Percentiles rank a stretch among this genome's conserved stretches.
Evolutionary conservation across 2,113 vertebrate species (phyloP).

Genomic region (Atractosteus spatula): DNA sequence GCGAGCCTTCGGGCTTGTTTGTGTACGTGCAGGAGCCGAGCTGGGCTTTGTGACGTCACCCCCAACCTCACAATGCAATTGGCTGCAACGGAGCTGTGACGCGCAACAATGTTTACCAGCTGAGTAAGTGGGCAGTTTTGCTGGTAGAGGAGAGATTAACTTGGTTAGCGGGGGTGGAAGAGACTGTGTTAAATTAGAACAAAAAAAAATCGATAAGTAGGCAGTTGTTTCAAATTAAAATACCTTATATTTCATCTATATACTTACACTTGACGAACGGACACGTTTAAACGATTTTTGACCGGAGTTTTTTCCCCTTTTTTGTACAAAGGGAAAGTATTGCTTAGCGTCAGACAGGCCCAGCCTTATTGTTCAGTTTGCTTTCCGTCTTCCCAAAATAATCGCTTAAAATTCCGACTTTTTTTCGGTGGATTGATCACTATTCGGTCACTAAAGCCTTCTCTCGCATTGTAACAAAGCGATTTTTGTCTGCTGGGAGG

Average conservation of each 20-base stretch:
- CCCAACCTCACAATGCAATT: constrained; percentile 4
- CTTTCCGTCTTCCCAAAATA: not conserved
- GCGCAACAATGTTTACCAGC: constrained; percentile 44
- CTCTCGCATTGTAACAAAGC: too few species aligned
- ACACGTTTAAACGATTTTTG: too few species aligned
- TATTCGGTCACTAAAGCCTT: too few species aligned
- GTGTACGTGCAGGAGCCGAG: constrained; percentile 17
- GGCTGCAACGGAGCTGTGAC: constrained; percentile 16
- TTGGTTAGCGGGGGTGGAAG: not conserved
- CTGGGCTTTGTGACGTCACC: constrained; percentile 32
- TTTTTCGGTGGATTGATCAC: too few species aligned
- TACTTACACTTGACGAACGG: too few species aligned
- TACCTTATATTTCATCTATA: too few species aligned
- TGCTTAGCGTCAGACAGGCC: not conserved
- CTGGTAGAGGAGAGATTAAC: not conserved
- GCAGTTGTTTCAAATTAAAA: too few species aligned
- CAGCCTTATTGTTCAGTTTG: too few species aligned
- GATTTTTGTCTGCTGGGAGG: not conserved
- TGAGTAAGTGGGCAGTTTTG: constrained; percentile 14
- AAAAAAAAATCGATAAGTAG: too few species aligned
- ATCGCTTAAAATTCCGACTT: too few species aligned
- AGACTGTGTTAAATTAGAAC: too few species aligned
- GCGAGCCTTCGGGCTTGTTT: not conserved
- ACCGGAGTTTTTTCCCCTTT: constrained; percentile 9
- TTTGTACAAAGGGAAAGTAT: constrained; percentile 39